Percentiles rank a stretch among this genome's conserved stretches.
These are phyloP conservation scores for Ophion ventricosus DNA, from an alignment of 2,888 invertebrate species.

Conservation along the genomic window DNA sequence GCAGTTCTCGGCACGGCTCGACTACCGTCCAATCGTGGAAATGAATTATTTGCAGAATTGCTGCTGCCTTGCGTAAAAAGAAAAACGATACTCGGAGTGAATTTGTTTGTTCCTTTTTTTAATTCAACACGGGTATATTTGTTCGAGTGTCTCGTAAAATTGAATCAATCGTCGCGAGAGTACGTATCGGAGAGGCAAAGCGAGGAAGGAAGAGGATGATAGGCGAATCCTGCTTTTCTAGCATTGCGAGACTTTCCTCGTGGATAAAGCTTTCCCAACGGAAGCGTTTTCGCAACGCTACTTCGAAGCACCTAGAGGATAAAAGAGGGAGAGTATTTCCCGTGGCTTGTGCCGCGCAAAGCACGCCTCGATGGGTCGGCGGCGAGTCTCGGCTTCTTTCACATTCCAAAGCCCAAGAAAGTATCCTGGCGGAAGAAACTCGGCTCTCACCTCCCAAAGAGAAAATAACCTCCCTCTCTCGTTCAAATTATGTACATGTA, in stretches of 20 bases:
- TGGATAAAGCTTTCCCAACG: slow-evolving; percentile 61
- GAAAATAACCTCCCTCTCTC: slow-evolving; percentile 2
- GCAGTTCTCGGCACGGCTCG: no score
- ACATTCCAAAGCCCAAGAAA: slow-evolving; percentile 49
- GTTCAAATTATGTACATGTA: no score
- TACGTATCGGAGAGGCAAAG: slow-evolving; percentile 42
- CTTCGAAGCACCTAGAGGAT: slow-evolving; percentile 34
- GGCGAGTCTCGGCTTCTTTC: slow-evolving; percentile 53
- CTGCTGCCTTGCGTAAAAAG: no score
- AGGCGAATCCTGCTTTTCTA: slow-evolving; percentile 41
- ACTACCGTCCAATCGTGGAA: no score
- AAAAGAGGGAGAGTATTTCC: slow-evolving; percentile 22
- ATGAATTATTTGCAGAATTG: no score
- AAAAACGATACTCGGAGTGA: no score
- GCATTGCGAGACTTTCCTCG: slow-evolving; percentile 45
- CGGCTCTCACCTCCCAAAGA: slow-evolving; percentile 32
- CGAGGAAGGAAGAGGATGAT: slow-evolving; percentile 4
- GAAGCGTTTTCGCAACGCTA: slow-evolving; percentile 61
- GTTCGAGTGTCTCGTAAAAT: slow-evolving; percentile 61
- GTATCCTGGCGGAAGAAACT: slow-evolving; percentile 60
- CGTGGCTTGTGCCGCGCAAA: slow-evolving; percentile 50
- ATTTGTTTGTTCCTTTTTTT: not conserved
- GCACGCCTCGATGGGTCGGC: slow-evolving; percentile 42
- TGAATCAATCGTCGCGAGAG: slow-evolving; percentile 60
- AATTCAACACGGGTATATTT: not conserved